These are phyloP conservation scores for Neomonachus schauinslandi DNA, from an alignment of 2,113 vertebrate genomes.

Conservation along the genomic window DNA sequence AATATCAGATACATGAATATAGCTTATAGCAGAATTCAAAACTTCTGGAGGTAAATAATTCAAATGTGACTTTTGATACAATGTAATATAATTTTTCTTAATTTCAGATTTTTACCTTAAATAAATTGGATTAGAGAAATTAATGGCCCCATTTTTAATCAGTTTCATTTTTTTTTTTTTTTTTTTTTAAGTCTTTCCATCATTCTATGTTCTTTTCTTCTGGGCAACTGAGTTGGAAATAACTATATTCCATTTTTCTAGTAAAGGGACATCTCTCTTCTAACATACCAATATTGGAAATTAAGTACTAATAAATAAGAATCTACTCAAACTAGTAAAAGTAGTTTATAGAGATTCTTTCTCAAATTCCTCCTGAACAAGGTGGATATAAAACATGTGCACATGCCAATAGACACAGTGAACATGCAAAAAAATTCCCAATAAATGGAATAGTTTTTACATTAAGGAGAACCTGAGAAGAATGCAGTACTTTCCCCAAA, in stretches of 20 bases:
- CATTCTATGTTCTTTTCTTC: background rate
- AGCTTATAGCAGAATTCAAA: background rate
- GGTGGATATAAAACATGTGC: background rate
- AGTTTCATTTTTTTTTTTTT: background rate
- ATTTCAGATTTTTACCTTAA: background rate
- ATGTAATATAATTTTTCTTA: background rate
- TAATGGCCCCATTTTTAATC: background rate
- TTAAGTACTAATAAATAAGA: constrained; percentile 1
- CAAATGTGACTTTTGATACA: background rate
- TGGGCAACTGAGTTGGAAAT: background rate
- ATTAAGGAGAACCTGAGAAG: background rate
- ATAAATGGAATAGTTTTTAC: background rate
- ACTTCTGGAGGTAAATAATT: background rate
- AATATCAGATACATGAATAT: background rate
- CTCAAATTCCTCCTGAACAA: constrained; percentile 13
- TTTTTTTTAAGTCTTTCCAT: background rate
- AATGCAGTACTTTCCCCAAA: background rate
- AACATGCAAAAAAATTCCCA: background rate
- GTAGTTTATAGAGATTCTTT: constrained; percentile 42
- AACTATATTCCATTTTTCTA: background rate
- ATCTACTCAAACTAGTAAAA: constrained; percentile 47
- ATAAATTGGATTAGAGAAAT: background rate
- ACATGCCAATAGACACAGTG: background rate
- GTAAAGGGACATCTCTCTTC: background rate
- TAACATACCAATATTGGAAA: background rate